Conservation (phyloP, 2,113 vertebrate species). For the Hyperopisus bebe region DNA sequence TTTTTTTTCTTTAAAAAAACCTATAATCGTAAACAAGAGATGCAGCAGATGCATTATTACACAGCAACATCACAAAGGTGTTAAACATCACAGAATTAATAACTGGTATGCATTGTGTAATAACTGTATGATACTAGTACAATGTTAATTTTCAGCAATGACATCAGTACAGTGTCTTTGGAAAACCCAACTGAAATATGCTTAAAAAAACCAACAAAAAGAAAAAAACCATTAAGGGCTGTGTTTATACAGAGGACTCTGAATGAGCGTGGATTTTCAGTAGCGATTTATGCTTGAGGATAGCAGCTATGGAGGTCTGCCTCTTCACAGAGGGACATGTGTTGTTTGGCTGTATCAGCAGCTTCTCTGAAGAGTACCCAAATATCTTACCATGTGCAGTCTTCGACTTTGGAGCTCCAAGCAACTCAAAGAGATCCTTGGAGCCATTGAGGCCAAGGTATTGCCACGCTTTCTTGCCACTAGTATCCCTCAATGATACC, state of each 20-base stretch:
- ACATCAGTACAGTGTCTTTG: background rate
- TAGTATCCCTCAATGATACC: conserved; percentile 69
- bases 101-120: background rate
- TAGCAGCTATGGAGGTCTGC: conserved; percentile 51
- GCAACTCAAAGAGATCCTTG: conserved; percentile 68
- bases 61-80: background rate
- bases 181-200: background rate
- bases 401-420: conserved; percentile 60
- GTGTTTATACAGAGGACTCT: conserved; percentile 22
- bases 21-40: background rate
- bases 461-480: conserved; percentile 82
- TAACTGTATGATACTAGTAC: background rate
- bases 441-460: conserved; percentile 61
- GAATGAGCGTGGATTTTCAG: conserved; percentile 29
- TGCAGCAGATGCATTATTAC: background rate
- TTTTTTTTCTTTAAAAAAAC: background rate
- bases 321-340: conserved; percentile 46
- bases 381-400: background rate
- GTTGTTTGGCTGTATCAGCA: background rate
- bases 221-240: background rate
- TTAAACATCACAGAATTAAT: background rate
- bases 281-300: conserved; percentile 58
- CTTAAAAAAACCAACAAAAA: background rate
- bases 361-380: background rate
- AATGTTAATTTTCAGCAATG: background rate